A percentile compares a stretch with the other conserved stretches of the same genome.
Evolutionary conservation across 2,113 vertebrate species (phyloP).

Genomic region (Empidonax traillii): DNA sequence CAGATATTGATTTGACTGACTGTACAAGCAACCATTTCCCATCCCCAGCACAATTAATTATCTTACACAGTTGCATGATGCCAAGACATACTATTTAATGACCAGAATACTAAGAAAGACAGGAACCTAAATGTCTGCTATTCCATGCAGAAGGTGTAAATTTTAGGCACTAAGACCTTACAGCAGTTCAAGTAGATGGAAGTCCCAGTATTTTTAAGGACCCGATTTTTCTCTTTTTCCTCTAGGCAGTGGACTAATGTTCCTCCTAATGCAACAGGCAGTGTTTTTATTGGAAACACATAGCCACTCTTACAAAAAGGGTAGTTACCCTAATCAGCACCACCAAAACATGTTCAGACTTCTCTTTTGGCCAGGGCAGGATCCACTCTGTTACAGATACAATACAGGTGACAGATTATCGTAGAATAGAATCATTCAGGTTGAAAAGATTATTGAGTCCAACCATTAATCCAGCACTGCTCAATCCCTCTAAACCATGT

Average conservation of each 20-base stretch:
- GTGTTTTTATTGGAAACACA: not conserved
- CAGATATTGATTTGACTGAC: constrained; percentile 18
- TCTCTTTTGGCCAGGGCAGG: not conserved
- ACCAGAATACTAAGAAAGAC: not conserved
- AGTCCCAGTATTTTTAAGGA: not conserved
- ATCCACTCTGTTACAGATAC: not conserved
- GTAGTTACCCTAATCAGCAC: not conserved
- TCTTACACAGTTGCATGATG: not conserved
- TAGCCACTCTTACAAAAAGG: not conserved
- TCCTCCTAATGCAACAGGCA: not conserved
- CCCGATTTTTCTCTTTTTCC: not conserved
- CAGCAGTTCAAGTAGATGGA: not conserved
- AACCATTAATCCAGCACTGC: not conserved
- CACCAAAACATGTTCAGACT: not conserved
- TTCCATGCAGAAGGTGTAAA: not conserved
- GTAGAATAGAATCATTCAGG: not conserved
- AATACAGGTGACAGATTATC: not conserved
- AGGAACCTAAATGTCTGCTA: not conserved
- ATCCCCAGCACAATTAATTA: constrained; percentile 18
- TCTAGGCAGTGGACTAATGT: not conserved
- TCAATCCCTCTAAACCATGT: not conserved
- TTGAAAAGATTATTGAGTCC: not conserved
- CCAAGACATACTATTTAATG: not conserved
- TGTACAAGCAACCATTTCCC: constrained; percentile 12
- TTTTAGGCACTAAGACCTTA: not conserved